Evolutionary conservation across 2,888 invertebrate species (phyloP).

Genomic region (Drosophila picticornis): DNA sequence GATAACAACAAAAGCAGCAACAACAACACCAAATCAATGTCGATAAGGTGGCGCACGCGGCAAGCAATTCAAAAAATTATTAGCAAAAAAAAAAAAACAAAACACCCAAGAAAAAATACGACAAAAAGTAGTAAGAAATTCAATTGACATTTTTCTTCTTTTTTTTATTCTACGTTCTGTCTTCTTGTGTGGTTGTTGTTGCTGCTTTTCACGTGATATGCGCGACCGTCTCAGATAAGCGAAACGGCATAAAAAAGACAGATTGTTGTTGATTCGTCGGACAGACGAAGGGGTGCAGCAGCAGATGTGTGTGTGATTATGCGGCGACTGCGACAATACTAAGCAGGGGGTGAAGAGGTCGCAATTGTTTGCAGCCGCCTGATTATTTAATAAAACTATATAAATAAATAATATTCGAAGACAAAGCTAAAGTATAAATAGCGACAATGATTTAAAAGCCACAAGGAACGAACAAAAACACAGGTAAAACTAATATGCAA

Average conservation of each 20-base stretch:
- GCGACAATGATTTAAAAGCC: not conserved
- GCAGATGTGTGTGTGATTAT: not conserved
- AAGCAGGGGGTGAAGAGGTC: not conserved
- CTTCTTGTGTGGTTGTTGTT: constrained; percentile 20
- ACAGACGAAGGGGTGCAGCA: constrained; percentile 29
- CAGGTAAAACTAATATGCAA: not conserved
- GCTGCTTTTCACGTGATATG: constrained; percentile 66
- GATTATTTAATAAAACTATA: constrained; percentile 13
- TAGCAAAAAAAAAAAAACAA: constrained; percentile 27
- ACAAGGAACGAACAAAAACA: not conserved
- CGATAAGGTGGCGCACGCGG: constrained; percentile 67
- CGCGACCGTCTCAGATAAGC: constrained; percentile 57
- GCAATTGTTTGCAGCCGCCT: constrained; percentile 14
- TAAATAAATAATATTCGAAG: constrained; percentile 5
- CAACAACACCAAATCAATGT: constrained; percentile 56
- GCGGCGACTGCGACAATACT: constrained; percentile 7
- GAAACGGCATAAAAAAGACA: constrained; percentile 49
- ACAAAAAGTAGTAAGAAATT: constrained; percentile 41
- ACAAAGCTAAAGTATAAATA: not conserved
- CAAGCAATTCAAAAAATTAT: constrained; percentile 54
- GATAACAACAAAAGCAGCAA: constrained; percentile 52
- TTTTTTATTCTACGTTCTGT: constrained; percentile 17
- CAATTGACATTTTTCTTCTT: constrained; percentile 30
- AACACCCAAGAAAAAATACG: constrained; percentile 26
- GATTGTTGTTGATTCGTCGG: constrained; percentile 35